Evolutionary conservation across 2,113 vertebrate species (phyloP), one percentile per base, ranked within the genome.

Genomic region (Misgurnus anguillicaudatus): DNA sequence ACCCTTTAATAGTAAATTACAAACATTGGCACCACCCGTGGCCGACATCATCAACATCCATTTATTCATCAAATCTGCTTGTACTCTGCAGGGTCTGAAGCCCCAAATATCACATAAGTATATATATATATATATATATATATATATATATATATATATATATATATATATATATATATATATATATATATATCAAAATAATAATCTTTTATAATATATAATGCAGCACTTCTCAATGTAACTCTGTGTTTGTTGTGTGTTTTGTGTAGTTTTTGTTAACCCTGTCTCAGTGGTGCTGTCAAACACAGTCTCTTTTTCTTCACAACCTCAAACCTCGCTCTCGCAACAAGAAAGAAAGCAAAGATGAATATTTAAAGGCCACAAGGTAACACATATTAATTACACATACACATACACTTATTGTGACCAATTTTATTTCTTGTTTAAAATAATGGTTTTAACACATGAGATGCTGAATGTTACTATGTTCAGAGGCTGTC

Each of bases 211-310:
- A 42, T 42, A 31, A 3, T n/a, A n/a, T n/a, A n/a, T 31, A 31
- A 31, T 31, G 24, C 24, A 31, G 24, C 24, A 31, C 24, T 31
- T 31, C 24, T 31, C 3, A 31, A 31, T 3, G 10, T 48, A 48
- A 11, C 47, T 11, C 10, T 51, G 36, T 83, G 47, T 82, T 31
- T 6, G 71, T 51, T 78, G 39, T 82, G 63, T 84, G 31, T 85
- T 42, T 80, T 65, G 79, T 86, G 48, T 80, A 97, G 95, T 97
- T 98, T 88, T 89, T 98, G 88, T 87, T 88, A 45, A 96, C 95
- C 74, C 84, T 98, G 84, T 95, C 97, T 38, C 96, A 97, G 85
- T 98, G 97, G 95, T 98, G 96, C 82, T 95, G 93, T 24, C 96
- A 98, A 82, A 96, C 95, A 45, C 96, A 96, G 69, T 94, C 93